Percentiles rank a stretch among this genome's conserved stretches.
Evolutionary conservation across 2,113 vertebrate species (phyloP).

Genomic region (Sylvia atricapilla): DNA sequence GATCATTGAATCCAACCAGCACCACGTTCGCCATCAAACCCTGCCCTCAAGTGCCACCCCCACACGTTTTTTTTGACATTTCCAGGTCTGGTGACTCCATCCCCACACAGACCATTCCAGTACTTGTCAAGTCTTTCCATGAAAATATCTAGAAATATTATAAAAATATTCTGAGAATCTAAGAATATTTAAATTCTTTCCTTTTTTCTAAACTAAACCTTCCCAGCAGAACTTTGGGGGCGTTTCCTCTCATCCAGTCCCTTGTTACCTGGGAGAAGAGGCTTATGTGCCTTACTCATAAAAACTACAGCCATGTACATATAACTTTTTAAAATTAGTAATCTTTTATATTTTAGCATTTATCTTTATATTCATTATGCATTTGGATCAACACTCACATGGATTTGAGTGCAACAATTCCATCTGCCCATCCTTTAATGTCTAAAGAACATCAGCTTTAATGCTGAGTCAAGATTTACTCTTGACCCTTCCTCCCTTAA

Average conservation of each 20-base stretch:
- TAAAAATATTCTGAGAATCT: no score
- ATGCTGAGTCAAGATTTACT: not conserved
- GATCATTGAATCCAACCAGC: not conserved
- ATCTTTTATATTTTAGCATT: not conserved
- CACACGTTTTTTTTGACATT: rapidly evolving
- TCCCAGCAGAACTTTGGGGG: not conserved
- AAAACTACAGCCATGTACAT: not conserved
- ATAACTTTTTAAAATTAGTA: rapidly evolving
- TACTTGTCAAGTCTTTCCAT: not conserved
- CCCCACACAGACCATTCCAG: not conserved
- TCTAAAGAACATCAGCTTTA: not conserved
- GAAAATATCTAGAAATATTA: not conserved
- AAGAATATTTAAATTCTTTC: no score
- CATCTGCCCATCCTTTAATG: not conserved
- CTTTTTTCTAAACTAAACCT: not conserved
- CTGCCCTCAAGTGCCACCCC: not conserved
- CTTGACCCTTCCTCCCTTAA: not conserved
- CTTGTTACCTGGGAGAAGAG: not conserved
- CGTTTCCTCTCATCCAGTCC: not conserved
- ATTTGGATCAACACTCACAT: not conserved
- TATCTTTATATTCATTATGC: not conserved
- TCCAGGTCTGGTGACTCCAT: not conserved
- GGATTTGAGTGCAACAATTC: not conserved
- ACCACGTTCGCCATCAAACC: not conserved
- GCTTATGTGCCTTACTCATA: not conserved